phyloP scores from a whole-genome alignment of 2,888 invertebrate species.

The Pachliopta kotzebuea region DNA sequence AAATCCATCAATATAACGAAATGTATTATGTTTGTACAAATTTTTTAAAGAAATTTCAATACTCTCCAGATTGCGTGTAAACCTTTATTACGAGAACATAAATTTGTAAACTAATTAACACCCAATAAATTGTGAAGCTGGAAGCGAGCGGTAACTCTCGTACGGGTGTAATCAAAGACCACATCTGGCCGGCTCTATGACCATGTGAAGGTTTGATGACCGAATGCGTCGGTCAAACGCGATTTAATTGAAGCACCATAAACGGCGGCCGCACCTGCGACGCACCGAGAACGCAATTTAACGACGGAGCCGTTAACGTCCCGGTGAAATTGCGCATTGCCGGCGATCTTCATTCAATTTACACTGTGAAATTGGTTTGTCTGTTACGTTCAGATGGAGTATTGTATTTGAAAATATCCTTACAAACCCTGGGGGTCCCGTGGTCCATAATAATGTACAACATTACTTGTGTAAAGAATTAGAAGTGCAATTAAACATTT shows the following conservation, averaged over 20 bases:
- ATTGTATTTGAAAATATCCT: background rate
- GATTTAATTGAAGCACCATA: constrained; percentile 73
- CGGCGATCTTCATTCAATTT: constrained; percentile 32
- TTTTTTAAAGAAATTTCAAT: background rate
- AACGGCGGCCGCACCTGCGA: constrained; percentile 60
- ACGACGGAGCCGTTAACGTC: constrained; percentile 41
- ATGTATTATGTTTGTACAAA: no score
- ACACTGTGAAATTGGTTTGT: constrained; percentile 31
- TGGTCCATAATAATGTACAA: no score
- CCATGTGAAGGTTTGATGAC: constrained; percentile 47
- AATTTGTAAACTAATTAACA: background rate
- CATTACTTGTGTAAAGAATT: no score
- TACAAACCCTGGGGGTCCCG: background rate
- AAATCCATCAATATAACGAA: no score
- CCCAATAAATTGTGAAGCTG: background rate
- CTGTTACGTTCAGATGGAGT: background rate
- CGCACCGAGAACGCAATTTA: constrained; percentile 41
- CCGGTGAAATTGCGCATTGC: constrained; percentile 39
- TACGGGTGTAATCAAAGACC: constrained; percentile 30
- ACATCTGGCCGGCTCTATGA: constrained; percentile 41
- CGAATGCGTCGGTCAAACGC: constrained; percentile 60
- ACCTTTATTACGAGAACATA: background rate
- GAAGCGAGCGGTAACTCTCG: background rate
- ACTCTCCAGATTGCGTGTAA: background rate
- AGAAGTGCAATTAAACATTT: no score